Evolutionary conservation across 2,113 vertebrate genomes (phyloP), one percentile per base, ranked within the genome.

Genomic region (Upupa epops): DNA sequence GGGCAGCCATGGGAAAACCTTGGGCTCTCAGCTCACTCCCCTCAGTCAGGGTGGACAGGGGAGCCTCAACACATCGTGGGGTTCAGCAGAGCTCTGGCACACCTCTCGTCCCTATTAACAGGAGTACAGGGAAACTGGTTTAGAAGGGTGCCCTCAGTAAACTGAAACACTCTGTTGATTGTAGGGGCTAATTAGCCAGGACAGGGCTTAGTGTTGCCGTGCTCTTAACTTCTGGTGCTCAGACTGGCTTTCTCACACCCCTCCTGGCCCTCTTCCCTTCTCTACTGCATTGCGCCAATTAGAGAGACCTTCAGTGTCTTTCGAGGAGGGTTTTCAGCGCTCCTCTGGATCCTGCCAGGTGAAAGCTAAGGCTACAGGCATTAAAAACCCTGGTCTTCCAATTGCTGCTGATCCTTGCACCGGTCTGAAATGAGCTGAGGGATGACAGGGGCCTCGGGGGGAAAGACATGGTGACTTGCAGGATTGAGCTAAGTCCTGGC

Each of bases 341-440:
- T 92, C 37, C 32, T 93, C 83, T 89, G 70, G 77, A 26, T 79
- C 54, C 60, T 89, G 61, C 75, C 75, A 29, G 74, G 48, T 76
- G 59, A 66, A 89, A 59, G 49, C 55, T 64, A 66, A 93, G 79
- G 29, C 85, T 93, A 59, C 58, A 90, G 89, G 71, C 89, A 59
- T 34, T 48, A 26, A 83, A 86, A 79, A 7, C 2, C 13, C 32
- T 69, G 48, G 49, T 32, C 60, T 90, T 83, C 60, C 75, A 83
- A 46, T n/a, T 65, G 55, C 31, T 82, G 58, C 74, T 70, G 78
- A 85, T 83, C 89, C 78, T 81, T 8, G 4, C 20, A 3, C 8
- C 0, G 0, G 20, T 86, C 64, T 70, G 10, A 59, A 88, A 83
- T 0, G n/a, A 91, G 60, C 79, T 2, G 17, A 88, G 56, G 60